A percentile compares a stretch with the other conserved stretches of the same genome.
These are phyloP conservation scores for Pogonomyrmex barbatus DNA, from an alignment of 1,140 invertebrate species.

Conservation along the genomic window DNA sequence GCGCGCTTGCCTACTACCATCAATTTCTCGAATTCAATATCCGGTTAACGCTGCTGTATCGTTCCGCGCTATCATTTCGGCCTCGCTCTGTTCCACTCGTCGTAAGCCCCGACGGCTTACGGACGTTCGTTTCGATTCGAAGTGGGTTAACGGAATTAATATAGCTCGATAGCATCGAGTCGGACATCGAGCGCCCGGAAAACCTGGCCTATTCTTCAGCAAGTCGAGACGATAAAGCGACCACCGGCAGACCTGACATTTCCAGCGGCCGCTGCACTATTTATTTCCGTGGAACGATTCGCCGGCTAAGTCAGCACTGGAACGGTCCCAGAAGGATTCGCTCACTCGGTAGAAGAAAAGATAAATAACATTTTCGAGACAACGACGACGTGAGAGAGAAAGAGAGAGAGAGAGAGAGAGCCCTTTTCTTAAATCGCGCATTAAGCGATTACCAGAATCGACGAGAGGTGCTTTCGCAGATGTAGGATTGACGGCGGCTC, in stretches of 20 bases:
- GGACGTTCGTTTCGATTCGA: conserved; percentile 54
- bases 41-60: conserved; percentile 18
- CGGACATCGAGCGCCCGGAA: conserved; percentile 43
- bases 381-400: not conserved
- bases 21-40: conserved; percentile 58
- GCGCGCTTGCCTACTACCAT: conserved; percentile 14
- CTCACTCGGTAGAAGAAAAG: conserved; percentile 36
- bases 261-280: conserved; percentile 57
- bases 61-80: conserved; percentile 33
- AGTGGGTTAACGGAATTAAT: conserved; percentile 61
- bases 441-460: conserved; percentile 30
- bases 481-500: conserved; percentile 1
- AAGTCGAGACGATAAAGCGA: conserved; percentile 55
- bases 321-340: conserved; percentile 16
- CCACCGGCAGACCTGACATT: conserved; percentile 43
- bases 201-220: conserved; percentile 60
- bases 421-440: not conserved
- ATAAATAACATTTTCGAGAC: conserved; percentile 35
- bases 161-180: conserved; percentile 57
- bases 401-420: not conserved
- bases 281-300: conserved; percentile 53
- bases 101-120: conserved; percentile 45
- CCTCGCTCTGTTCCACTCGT: conserved; percentile 1
- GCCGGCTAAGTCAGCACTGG: conserved; percentile 46
- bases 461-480: not conserved